Conservation (phyloP, 2,888 invertebrate species). For the Parnassius glacialis region DNA sequence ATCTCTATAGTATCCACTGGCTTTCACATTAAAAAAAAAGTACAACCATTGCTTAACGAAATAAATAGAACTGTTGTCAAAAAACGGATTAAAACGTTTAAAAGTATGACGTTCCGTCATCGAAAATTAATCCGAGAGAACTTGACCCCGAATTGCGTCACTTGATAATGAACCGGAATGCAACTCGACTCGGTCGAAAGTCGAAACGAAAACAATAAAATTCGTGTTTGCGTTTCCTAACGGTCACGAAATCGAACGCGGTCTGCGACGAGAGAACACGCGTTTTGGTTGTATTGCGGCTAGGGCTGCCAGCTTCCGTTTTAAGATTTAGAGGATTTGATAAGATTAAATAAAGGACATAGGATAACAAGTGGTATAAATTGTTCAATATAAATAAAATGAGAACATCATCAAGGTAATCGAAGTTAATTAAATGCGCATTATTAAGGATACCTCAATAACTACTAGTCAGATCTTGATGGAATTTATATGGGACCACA, state of each 20-base stretch:
- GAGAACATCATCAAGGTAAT: too few species aligned
- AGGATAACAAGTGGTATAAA: too few species aligned
- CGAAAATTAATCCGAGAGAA: conserved; percentile 25
- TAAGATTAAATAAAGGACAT: too few species aligned
- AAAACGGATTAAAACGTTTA: conserved; percentile 23
- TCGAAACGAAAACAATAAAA: conserved; percentile 13
- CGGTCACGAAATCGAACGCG: conserved; percentile 14
- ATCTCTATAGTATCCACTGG: too few species aligned
- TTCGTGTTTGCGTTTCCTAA: conserved; percentile 6
- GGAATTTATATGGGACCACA: too few species aligned
- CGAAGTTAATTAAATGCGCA: too few species aligned
- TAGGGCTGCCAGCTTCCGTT: too few species aligned
- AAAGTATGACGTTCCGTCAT: conserved; percentile 26
- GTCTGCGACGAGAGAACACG: not conserved
- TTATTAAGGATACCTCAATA: too few species aligned
- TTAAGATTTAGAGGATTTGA: too few species aligned
- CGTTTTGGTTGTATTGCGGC: not conserved
- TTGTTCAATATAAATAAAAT: too few species aligned
- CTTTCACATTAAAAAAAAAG: too few species aligned
- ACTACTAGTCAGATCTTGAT: too few species aligned
- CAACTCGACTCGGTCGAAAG: conserved; percentile 3
- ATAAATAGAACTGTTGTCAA: conserved; percentile 5
- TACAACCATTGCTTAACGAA: not conserved
- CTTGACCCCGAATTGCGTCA: conserved; percentile 26
- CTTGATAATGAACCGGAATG: conserved; percentile 24